These are phyloP conservation scores for Enteromius radiatus DNA, from an alignment of 2,797 vertebrate species.

Conservation along the genomic window DNA sequence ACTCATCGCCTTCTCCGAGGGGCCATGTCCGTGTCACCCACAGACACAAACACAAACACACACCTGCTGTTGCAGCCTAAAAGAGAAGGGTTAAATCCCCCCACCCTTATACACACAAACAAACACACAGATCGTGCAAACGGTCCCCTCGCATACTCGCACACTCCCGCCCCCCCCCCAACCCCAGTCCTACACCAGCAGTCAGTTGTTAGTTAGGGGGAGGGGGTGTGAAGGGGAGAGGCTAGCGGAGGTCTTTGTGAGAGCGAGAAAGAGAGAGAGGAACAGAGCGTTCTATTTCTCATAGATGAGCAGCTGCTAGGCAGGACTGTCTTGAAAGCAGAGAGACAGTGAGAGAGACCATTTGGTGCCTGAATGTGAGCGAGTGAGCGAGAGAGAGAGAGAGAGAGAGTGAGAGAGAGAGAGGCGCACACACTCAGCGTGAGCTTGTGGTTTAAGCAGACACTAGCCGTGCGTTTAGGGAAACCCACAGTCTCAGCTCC, in stretches of 20 bases:
- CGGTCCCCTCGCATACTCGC: conserved; percentile 52
- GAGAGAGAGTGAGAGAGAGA: conserved; percentile 61
- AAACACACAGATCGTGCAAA: conserved; percentile 29
- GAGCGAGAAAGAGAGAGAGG: conserved; percentile 57
- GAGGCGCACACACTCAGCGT: conserved; percentile 63
- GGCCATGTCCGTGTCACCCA: conserved; percentile 39
- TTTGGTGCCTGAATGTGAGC: conserved; percentile 39
- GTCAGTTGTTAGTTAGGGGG: conserved; percentile 73
- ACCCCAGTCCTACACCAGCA: conserved; percentile 68
- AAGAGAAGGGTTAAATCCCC: conserved; percentile 28
- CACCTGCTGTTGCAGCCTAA: conserved; percentile 37
- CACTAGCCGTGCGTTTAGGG: conserved; percentile 74
- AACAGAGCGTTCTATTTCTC: conserved; percentile 78
- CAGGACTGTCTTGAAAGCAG: conserved; percentile 73
- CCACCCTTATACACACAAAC: conserved; percentile 22
- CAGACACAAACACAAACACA: conserved; percentile 44
- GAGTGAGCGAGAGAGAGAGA: conserved; percentile 31
- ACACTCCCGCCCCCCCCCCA: conserved; percentile 54
- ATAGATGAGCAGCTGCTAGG: conserved; percentile 77
- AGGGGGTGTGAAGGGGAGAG: conserved; percentile 76
- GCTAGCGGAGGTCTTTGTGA: conserved; percentile 77
- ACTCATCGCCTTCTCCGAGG: conserved; percentile 48
- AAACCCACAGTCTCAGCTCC: conserved; percentile 74
- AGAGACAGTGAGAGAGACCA: conserved; percentile 62
- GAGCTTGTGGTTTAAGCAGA: conserved; percentile 70